Base-by-base conservation (phyloP, 1,140 invertebrate species). In the Cydia amplana region DNA sequence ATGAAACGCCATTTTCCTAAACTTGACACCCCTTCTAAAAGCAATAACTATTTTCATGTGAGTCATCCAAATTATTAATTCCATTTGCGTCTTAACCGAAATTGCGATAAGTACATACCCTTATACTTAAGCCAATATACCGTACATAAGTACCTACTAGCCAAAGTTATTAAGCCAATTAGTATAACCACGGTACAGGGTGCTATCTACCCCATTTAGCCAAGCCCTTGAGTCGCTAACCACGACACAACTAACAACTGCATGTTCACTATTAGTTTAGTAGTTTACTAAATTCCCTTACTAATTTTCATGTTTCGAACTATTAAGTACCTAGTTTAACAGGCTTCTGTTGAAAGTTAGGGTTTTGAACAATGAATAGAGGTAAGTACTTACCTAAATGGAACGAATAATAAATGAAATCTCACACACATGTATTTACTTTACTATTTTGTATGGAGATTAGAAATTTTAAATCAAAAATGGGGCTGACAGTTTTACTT, bases 201-300 rank as follows among this genome's bases (percentile, higher is more conserved):
- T 60, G 55, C 55, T 60, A 10, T 18, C 46, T 49, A n/a, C 51
- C 51, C 51, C 51, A 55, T 60, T 60, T 60, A 60, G 55, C 18
- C 55, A 23, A 23, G 20, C 55, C 55, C 55, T 60, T 60, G 55
- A 55, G n/a, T 23, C 55, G 55, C 1, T 23, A 23, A 60, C 55
- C 55, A 9, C 55, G 20, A 23, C 55, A 60, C 55, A 60, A 23
- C 55, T 60, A 60, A 60, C 55, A 60, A 60, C 20, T 60, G 12
- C 55, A 23, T 23, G 55, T 60, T 20, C 55, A 23, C 49, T 51
- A 12, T 60, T 60, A 60, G 55, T 60, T 55, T 60, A 60, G 55
- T 60, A 60, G 55, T 60, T 60, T 23, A 60, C 18, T 4, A 18
- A 55, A 23, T 60, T 60, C n/a, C 18, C 1, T 60, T 9, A 23